Base-by-base conservation (phyloP, 2,113 vertebrate species). In the Calonectris borealis region DNA sequence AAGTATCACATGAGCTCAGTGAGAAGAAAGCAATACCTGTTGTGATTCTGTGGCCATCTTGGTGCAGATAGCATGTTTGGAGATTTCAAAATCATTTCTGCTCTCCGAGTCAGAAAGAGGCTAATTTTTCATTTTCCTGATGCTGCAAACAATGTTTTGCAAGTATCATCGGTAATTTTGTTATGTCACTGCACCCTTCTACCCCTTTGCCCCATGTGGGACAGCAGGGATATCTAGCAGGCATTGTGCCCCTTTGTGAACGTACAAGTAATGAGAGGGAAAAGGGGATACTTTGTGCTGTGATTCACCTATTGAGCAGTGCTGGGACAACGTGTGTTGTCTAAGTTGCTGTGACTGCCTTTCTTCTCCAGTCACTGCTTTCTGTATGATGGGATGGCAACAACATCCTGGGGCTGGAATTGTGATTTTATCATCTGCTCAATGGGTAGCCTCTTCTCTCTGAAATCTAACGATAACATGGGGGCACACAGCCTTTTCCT, bases 151-250 rank as follows among this genome's bases (percentile, higher is more conserved):
- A 44, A 4, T 27, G 10, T 65, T 91, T 73, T 58, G n/a, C 36
- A 60, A 60, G 61, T 18, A 31, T 52, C 31, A 7, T 27, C 6
- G 3, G 32, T 65, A 31, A 57, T 32, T 61, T 48, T 84, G 15
- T 54, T 52, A 46, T n/a, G 57, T n/a, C 44, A 31, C 18, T 52
- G 14, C 1, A 1, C 2, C 0, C 22, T 72, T 52, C 25, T 80
- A 5, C 13, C 11, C 2, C 11, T 52, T 65, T 32, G 4, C 4
- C 10, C 25, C 5, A 1, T 4, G 9, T 46, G 29, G 70, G 26
- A 60, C 46, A 60, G 48, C 48, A 58, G 38, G 6, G 11, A 13
- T 44, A 5, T 52, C 12, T 22, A 44, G 46, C 38, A 57, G 40
- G 21, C 11, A 3, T 22, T 51, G 13, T 61, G 13, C 10, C 18